Conservation (phyloP, 2,888 invertebrate species). For the Rhopalosiphum nymphaeae region DNA sequence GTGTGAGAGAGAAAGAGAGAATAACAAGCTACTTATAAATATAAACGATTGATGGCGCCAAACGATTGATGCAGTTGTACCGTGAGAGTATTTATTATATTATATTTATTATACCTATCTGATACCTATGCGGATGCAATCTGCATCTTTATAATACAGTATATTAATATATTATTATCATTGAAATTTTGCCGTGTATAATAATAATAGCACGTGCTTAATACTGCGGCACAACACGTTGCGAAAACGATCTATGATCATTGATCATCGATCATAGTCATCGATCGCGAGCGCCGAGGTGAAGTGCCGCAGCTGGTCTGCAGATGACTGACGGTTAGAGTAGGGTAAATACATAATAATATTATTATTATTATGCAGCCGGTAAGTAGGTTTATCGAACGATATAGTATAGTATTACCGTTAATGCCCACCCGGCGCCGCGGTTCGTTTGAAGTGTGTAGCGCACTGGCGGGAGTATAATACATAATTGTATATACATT, state of each 20-base stretch:
- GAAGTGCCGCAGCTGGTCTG: not conserved
- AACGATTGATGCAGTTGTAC: not conserved
- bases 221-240: not conserved
- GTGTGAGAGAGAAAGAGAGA: not conserved
- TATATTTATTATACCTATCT: not conserved
- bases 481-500: not conserved
- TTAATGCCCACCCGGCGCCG: slow-evolving; percentile 4
- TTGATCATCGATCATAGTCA: not conserved
- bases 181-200: not conserved
- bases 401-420: not conserved
- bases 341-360: not conserved
- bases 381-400: not conserved
- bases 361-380: not conserved
- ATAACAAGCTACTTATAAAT: slow-evolving; percentile 7
- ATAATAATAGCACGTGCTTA: not conserved
- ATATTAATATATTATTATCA: not conserved
- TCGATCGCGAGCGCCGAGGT: not conserved
- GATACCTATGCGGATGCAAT: not conserved
- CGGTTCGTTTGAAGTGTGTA: not conserved
- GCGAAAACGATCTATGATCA: not conserved
- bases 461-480: not conserved
- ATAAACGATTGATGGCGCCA: slow-evolving; percentile 22
- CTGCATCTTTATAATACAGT: not conserved
- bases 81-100: not conserved
- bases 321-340: not conserved